Evolutionary conservation across 2,797 vertebrate species (phyloP).

Genomic region (Rhinatrema bivittatum): DNA sequence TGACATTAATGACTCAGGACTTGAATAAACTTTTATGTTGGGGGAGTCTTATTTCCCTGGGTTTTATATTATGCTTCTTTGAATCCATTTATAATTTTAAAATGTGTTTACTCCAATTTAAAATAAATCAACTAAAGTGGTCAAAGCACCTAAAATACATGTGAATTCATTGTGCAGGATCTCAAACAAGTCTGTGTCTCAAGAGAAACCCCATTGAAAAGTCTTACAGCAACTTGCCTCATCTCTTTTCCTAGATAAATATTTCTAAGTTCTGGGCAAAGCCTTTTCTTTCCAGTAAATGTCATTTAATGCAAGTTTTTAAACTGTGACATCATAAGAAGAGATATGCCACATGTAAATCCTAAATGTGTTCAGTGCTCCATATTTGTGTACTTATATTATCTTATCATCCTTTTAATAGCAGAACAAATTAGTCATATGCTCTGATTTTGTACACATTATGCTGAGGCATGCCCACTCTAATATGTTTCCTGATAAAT

Average conservation of each 20-base stretch:
- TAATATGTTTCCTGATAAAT: slow-evolving; percentile 67
- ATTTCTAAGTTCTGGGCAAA: slow-evolving; percentile 34
- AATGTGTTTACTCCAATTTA: too few relatives aligned
- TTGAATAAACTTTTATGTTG: too few relatives aligned
- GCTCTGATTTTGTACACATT: slow-evolving; percentile 54
- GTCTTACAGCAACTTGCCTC: slow-evolving; percentile 11
- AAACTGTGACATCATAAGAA: slow-evolving; percentile 23
- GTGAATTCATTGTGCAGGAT: background rate
- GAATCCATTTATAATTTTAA: too few relatives aligned
- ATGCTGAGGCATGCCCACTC: slow-evolving; percentile 52
- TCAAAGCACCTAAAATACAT: background rate
- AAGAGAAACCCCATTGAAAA: too few relatives aligned
- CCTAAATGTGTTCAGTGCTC: slow-evolving; percentile 37
- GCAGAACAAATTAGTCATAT: slow-evolving; percentile 59
- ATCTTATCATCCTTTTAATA: slow-evolving; percentile 59
- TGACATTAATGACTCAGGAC: too few relatives aligned
- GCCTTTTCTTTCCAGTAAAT: slow-evolving; percentile 26
- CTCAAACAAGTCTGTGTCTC: too few relatives aligned
- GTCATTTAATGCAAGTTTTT: slow-evolving; percentile 22
- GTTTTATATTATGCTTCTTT: too few relatives aligned
- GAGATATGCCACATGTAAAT: slow-evolving; percentile 33
- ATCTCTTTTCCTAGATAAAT: slow-evolving; percentile 24
- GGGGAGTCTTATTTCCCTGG: too few relatives aligned
- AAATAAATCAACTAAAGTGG: too few relatives aligned
- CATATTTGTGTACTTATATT: slow-evolving; percentile 46